Percentiles rank a stretch among this genome's conserved stretches.
phyloP scores from a whole-genome alignment of 53 echinoderm and acorn worm genomes.

The Astropecten irregularis region DNA sequence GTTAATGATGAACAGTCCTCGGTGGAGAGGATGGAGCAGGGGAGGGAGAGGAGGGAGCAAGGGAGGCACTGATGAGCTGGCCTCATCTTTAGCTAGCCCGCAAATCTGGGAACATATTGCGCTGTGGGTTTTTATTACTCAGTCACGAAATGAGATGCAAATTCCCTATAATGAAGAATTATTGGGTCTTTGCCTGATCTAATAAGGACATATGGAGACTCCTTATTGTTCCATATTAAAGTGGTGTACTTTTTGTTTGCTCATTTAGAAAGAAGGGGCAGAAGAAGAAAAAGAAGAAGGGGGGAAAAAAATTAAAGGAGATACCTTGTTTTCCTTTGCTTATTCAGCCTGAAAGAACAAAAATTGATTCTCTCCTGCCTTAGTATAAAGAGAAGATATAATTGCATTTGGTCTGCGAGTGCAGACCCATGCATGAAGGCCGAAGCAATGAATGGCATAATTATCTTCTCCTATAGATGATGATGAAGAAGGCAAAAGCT shows the following conservation, averaged over 20 bases:
- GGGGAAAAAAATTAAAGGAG: background rate
- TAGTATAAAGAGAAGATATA: conserved; percentile 38
- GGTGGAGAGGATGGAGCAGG: background rate
- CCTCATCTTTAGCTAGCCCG: background rate
- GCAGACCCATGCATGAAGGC: conserved; percentile 49
- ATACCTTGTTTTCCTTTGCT: conserved; percentile 38
- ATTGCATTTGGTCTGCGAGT: conserved; percentile 39
- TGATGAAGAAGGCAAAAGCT: conserved; percentile 40
- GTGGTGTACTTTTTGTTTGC: conserved; percentile 35
- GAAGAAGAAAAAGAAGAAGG: too few species aligned
- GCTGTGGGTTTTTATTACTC: conserved; percentile 52
- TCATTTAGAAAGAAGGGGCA: conserved; percentile 19
- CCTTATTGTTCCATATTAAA: conserved; percentile 31
- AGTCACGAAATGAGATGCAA: conserved; percentile 38
- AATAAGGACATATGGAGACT: conserved; percentile 44
- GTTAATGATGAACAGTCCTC: conserved; percentile 51
- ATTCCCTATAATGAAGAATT: conserved; percentile 56
- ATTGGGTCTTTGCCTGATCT: conserved; percentile 47
- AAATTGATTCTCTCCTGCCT: conserved; percentile 46
- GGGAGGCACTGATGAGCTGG: background rate
- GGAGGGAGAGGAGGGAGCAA: background rate
- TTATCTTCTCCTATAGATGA: conserved; percentile 38
- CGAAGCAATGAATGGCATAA: conserved; percentile 44
- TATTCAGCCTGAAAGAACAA: conserved; percentile 45
- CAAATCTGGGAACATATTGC: conserved; percentile 20